phyloP scores from a whole-genome alignment of 2,113 vertebrate genomes.

The Tyrannus savana region DNA sequence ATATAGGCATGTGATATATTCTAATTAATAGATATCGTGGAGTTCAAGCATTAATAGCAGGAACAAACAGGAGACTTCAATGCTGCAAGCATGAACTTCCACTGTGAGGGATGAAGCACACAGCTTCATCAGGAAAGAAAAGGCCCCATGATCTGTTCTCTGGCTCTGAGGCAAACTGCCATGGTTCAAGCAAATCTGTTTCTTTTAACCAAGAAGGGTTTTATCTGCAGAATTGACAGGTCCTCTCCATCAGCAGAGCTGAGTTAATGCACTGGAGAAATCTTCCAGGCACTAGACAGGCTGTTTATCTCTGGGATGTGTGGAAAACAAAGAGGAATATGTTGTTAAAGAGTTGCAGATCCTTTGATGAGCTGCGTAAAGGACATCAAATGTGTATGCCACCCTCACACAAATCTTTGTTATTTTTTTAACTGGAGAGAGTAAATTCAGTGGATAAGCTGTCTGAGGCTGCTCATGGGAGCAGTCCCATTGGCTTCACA shows the following conservation, averaged over 20 bases:
- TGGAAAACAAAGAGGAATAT: neutral
- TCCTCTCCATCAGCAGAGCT: neutral
- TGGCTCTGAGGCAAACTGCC: neutral
- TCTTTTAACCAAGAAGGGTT: neutral
- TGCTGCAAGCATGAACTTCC: neutral
- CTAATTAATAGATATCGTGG: neutral
- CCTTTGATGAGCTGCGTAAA: neutral
- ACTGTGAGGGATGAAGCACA: neutral
- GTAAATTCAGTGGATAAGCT: neutral
- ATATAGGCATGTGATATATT: neutral
- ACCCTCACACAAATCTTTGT: neutral
- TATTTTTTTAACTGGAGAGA: neutral
- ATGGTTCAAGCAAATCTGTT: neutral
- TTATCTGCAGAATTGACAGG: neutral
- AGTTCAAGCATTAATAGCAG: neutral
- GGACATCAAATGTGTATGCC: neutral
- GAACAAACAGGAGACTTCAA: neutral
- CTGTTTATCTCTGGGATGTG: neutral
- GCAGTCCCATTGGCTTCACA: neutral
- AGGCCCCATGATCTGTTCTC: accelerated
- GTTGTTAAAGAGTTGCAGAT: neutral
- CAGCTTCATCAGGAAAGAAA: neutral
- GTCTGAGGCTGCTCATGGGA: neutral
- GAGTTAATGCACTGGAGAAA: neutral
- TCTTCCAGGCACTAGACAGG: neutral